Evolutionary conservation across 2,797 vertebrate genomes (phyloP).

Genomic region (Macropodus opercularis): DNA sequence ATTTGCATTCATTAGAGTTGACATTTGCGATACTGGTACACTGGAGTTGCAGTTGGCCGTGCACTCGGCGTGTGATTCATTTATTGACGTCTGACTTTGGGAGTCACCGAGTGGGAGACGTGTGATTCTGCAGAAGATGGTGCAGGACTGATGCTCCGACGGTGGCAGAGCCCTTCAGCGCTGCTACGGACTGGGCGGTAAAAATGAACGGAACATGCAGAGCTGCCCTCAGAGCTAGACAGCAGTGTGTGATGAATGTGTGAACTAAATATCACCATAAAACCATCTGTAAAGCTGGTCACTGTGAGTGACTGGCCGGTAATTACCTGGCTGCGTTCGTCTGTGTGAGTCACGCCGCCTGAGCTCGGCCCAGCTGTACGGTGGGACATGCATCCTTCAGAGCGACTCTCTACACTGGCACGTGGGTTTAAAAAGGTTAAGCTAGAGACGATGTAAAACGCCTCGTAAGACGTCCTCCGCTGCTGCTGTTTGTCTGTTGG

Average conservation of each 20-base stretch:
- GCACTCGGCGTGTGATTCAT: constrained; percentile 57
- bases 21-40: constrained; percentile 59
- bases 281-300: constrained; percentile 41
- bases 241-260: constrained; percentile 52
- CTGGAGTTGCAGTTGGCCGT: constrained; percentile 52
- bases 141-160: constrained; percentile 34
- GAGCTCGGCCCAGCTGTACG: constrained; percentile 5
- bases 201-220: constrained; percentile 53
- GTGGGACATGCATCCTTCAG: neutral
- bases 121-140: constrained; percentile 46
- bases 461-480: too few relatives aligned
- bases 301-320: constrained; percentile 33
- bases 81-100: constrained; percentile 64
- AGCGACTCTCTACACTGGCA: too few relatives aligned
- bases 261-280: constrained; percentile 54
- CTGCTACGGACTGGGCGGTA: constrained; percentile 37
- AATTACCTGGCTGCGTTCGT: constrained; percentile 16
- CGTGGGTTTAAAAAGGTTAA: too few relatives aligned
- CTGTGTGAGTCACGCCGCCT: constrained; percentile 7
- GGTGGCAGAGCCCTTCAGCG: constrained; percentile 34
- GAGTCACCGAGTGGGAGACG: constrained; percentile 45
- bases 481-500: neutral
- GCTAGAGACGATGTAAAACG: too few relatives aligned
- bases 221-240: constrained; percentile 35
- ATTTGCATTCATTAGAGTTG: constrained; percentile 65